Evolutionary conservation across 2,797 vertebrate species (phyloP), one percentile per base, ranked within the genome.

Genomic region (Pachyuromys duprasi): DNA sequence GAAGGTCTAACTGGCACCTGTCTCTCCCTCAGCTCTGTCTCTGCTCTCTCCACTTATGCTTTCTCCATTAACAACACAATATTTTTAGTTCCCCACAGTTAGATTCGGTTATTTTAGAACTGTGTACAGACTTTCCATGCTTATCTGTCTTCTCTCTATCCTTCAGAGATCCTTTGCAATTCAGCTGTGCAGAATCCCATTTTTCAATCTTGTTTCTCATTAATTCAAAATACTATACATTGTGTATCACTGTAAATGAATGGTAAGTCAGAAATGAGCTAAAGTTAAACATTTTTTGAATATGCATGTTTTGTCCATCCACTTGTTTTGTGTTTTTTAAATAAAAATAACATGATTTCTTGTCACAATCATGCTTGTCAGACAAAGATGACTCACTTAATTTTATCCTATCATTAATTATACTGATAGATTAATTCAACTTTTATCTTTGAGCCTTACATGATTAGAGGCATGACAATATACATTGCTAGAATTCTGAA

Each of bases 1-100:
- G 95, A 93, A 95, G 91, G 75, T 63, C 91, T 94, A 69, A 91
- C 67, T 88, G 93, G 92, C 88, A 95, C 93, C 93, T 97, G 96
- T 81, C 93, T 96, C 80, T 53, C 70, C 11, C 22, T 74, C 74
- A 39, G 70, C 36, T 60, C 89, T 57, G 6, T 89, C 62, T 81
- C 76, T 91, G 84, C 62, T 86, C 74, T 92, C 65, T 91, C n/a
- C 80, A 76, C 75, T 81, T 12, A 39, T 11, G 57, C 45, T 57
- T 70, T 92, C 78, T 88, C 33, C 0, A 95, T 93, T 94, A 95
- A 90, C 49, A 79, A 5, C 5, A 62, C 75, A n/a, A 67, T 97
- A 94, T 93, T 96, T 95, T 96, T 96, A 96, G 95, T 65, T 84
- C 49, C 5, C 4, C 49, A 62, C 57, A 79, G n/a, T n/a, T 55